These are phyloP conservation scores for Iselma pallidipennis DNA, from an alignment of 2,888 invertebrate species.

Conservation along the genomic window DNA sequence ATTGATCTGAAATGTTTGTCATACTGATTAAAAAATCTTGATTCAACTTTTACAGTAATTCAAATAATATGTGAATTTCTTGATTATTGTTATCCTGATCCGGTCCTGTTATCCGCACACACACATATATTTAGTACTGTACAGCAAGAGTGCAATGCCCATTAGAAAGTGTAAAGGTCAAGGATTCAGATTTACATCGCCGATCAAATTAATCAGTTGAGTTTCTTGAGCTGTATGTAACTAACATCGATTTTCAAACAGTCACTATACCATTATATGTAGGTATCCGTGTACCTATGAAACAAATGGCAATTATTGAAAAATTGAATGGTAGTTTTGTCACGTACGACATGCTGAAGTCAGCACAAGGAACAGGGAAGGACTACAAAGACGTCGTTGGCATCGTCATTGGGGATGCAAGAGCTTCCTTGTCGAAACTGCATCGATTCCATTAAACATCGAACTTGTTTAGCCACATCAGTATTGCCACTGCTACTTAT, in stretches of 20 bases:
- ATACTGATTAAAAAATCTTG: neutral
- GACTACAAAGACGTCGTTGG: neutral
- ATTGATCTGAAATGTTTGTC: neutral
- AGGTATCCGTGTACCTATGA: too few relatives aligned
- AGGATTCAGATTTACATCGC: constrained; percentile 34
- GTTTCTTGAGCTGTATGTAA: neutral
- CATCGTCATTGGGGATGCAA: neutral
- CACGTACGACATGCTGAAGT: neutral
- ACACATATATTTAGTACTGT: too few relatives aligned
- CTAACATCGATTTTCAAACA: too few relatives aligned
- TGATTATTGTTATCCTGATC: neutral
- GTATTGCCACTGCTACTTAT: neutral
- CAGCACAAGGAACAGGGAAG: neutral
- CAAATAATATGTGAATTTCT: neutral
- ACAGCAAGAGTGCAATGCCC: constrained; percentile 42
- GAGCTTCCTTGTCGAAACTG: neutral
- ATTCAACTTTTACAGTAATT: neutral
- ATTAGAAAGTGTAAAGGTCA: constrained; percentile 49
- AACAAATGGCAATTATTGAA: neutral
- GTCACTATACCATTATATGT: too few relatives aligned
- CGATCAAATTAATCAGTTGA: constrained; percentile 9
- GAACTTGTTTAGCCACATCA: neutral
- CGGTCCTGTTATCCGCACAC: constrained; percentile 2
- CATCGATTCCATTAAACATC: neutral
- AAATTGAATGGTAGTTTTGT: neutral